phyloP scores from a whole-genome alignment of 2,797 vertebrate genomes.

The Euthynnus affinis region DNA sequence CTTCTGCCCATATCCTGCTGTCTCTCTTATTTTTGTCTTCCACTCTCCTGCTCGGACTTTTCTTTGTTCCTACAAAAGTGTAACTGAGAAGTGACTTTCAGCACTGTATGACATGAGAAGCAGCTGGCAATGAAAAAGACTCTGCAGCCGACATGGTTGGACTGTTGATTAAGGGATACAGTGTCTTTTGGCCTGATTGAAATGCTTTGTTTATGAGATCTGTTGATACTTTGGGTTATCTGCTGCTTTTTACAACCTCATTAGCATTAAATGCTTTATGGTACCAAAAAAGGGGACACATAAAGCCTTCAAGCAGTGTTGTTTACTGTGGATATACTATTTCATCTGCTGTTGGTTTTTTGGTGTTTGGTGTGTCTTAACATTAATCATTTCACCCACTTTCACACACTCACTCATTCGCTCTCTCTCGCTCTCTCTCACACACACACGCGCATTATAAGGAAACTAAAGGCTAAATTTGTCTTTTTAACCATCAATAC shows the following conservation, averaged over 20 bases:
- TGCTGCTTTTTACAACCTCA: not conserved
- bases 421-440: too few species aligned
- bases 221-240: not conserved
- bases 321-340: too few species aligned
- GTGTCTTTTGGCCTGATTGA: not conserved
- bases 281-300: not conserved
- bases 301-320: too few species aligned
- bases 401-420: too few species aligned
- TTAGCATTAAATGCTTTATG: not conserved
- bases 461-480: too few species aligned
- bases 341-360: too few species aligned
- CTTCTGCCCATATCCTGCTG: not conserved
- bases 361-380: too few species aligned
- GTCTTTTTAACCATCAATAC: too few species aligned
- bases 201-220: not conserved
- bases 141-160: not conserved
- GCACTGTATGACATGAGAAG: slow-evolving; percentile 18
- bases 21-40: not conserved
- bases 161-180: slow-evolving; percentile 1
- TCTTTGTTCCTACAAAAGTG: slow-evolving; percentile 21
- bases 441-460: too few species aligned
- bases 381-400: too few species aligned
- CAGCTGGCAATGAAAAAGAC: slow-evolving; percentile 22
- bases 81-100: slow-evolving; percentile 25
- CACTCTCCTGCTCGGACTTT: not conserved